Percentiles rank a stretch among this genome's conserved stretches.
Evolutionary conservation across 2,797 vertebrate genomes (phyloP).

Genomic region (Trematomus bernacchii): DNA sequence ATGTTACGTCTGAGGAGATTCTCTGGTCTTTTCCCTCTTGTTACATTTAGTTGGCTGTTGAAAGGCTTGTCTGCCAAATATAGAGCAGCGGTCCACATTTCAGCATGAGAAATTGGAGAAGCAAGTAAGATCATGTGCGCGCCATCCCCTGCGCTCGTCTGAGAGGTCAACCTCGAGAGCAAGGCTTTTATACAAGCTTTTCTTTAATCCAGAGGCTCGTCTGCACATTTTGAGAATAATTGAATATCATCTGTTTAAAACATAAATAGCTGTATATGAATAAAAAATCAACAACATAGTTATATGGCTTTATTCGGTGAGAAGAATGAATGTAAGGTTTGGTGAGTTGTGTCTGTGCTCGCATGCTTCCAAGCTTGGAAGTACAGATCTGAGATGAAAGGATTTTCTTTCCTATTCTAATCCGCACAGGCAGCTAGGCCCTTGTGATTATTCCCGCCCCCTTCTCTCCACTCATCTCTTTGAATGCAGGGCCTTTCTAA

Average conservation of each 20-base stretch:
- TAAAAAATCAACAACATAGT: slow-evolving; percentile 29
- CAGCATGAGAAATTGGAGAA: slow-evolving; percentile 67
- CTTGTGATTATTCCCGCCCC: slow-evolving; percentile 83
- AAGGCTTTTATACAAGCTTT: slow-evolving; percentile 47
- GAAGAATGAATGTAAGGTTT: slow-evolving; percentile 48
- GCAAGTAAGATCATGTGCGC: slow-evolving; percentile 59
- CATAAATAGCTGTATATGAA: slow-evolving; percentile 50
- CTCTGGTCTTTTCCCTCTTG: slow-evolving; percentile 46
- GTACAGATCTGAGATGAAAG: slow-evolving; percentile 86
- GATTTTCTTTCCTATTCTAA: slow-evolving; percentile 85
- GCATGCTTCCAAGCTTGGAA: slow-evolving; percentile 69
- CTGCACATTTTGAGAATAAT: slow-evolving; percentile 51
- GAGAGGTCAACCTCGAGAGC: slow-evolving; percentile 69
- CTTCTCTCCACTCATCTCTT: slow-evolving; percentile 79
- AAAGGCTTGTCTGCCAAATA: slow-evolving; percentile 66
- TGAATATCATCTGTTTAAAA: slow-evolving; percentile 61
- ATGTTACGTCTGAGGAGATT: slow-evolving; percentile 53
- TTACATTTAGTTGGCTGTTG: slow-evolving; percentile 68
- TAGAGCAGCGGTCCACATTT: slow-evolving; percentile 70
- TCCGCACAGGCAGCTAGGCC: slow-evolving; percentile 83
- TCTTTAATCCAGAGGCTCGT: slow-evolving; percentile 57
- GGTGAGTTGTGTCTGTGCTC: slow-evolving; percentile 33
- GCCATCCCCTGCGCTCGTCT: slow-evolving; percentile 26
- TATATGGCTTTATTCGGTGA: slow-evolving; percentile 36
- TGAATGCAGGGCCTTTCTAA: slow-evolving; percentile 85